phyloP scores from a whole-genome alignment of 2,797 vertebrate genomes.

The Parotocinclus haroldoi region DNA sequence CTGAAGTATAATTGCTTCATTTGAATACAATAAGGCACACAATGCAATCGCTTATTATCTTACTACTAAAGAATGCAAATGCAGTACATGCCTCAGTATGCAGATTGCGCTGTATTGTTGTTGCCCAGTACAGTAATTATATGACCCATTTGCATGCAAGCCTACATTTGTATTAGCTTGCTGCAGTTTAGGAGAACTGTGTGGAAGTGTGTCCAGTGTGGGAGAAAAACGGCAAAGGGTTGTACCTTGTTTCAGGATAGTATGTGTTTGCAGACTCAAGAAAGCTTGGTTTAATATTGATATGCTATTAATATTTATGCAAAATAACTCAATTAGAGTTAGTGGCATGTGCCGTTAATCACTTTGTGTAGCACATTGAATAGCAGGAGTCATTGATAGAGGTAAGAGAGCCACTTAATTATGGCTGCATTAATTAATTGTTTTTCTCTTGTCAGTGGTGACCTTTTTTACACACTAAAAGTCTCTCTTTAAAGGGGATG shows the following conservation, averaged over 20 bases:
- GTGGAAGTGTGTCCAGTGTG: slow-evolving; percentile 1
- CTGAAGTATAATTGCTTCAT: slow-evolving; percentile 52
- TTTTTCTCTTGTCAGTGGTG: slow-evolving; percentile 48
- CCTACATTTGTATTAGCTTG: slow-evolving; percentile 23
- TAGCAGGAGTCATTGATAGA: slow-evolving; percentile 25
- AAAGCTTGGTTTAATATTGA: slow-evolving; percentile 39
- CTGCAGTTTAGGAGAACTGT: background rate
- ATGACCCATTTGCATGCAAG: slow-evolving; percentile 23
- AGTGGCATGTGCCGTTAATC: slow-evolving; percentile 47
- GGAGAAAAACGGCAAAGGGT: no score
- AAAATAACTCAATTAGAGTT: slow-evolving; percentile 41
- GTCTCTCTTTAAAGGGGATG: no score
- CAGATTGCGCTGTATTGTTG: slow-evolving; percentile 39
- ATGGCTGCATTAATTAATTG: slow-evolving; percentile 30
- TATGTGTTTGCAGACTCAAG: no score
- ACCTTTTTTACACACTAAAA: no score
- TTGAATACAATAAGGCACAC: slow-evolving; percentile 52
- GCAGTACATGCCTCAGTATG: slow-evolving; percentile 47
- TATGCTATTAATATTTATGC: slow-evolving; percentile 51
- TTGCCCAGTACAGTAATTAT: slow-evolving; percentile 34
- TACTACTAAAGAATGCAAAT: slow-evolving; percentile 63
- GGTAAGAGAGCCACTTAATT: slow-evolving; percentile 44
- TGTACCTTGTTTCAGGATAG: no score
- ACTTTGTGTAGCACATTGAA: no score
- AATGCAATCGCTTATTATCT: slow-evolving; percentile 51